Conservation (phyloP, 2,888 invertebrate species). For the Limnephilus lunatus region DNA sequence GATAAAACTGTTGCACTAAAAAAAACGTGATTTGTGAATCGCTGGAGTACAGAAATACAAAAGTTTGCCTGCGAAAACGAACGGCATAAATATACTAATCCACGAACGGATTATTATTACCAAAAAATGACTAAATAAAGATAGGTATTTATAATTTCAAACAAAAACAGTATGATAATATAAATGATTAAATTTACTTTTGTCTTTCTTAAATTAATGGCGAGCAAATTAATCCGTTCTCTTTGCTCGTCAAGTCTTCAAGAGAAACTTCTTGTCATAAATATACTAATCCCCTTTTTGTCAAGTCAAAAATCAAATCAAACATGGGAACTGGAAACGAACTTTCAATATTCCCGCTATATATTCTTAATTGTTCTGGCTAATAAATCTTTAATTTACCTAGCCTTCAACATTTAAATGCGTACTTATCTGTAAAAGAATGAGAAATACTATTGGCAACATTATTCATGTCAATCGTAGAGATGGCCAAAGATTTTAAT, state of each 20-base stretch:
- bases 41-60: neutral
- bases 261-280: too few species aligned
- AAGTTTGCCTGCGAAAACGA: neutral
- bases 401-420: neutral
- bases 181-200: neutral
- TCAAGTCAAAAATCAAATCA: neutral
- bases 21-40: neutral
- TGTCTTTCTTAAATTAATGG: neutral
- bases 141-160: neutral
- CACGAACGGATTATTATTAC: neutral
- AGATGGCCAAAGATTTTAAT: neutral
- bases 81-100: too few species aligned
- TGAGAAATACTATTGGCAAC: neutral
- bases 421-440: neutral
- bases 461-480: neutral
- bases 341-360: slow-evolving; percentile 15
- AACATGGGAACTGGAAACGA: neutral
- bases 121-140: neutral
- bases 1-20: neutral
- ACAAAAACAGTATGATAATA: neutral
- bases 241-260: neutral
- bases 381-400: neutral
- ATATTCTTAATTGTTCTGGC: slow-evolving; percentile 23
- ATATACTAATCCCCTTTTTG: too few species aligned
- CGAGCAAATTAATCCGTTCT: neutral